Evolutionary conservation across 2,797 vertebrate genomes (phyloP).

Genomic region (Danio tinwini): DNA sequence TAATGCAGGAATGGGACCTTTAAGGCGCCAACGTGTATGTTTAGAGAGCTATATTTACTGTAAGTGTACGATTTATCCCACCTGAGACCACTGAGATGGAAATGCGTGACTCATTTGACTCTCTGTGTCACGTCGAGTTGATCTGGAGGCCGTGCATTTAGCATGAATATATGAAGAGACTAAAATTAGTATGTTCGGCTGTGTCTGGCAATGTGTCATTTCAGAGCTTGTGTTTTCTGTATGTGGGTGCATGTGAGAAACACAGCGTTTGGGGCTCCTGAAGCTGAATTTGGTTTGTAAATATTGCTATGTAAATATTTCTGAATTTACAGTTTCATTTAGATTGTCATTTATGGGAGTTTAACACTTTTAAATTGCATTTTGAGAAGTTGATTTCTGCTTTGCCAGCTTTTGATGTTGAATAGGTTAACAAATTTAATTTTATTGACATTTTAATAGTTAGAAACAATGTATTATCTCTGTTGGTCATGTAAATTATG

Average conservation of each 20-base stretch:
- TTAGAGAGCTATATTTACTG: slow-evolving; percentile 18
- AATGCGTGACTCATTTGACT: slow-evolving; percentile 55
- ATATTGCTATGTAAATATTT: too few relatives aligned
- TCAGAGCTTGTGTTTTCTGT: neutral
- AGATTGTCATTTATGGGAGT: neutral
- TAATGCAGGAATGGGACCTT: slow-evolving; percentile 65
- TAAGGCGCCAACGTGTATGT: slow-evolving; percentile 1
- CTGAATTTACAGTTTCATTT: neutral
- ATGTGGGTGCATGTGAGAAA: neutral
- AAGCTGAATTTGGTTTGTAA: too few relatives aligned
- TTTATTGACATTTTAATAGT: too few relatives aligned
- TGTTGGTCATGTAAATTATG: too few relatives aligned
- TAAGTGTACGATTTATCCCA: slow-evolving; percentile 26
- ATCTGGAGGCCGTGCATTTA: neutral
- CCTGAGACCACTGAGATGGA: slow-evolving; percentile 52
- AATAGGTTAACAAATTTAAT: too few relatives aligned
- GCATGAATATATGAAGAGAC: neutral
- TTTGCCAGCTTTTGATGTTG: too few relatives aligned
- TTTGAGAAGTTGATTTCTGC: too few relatives aligned
- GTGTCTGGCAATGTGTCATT: slow-evolving; percentile 9
- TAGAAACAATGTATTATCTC: too few relatives aligned
- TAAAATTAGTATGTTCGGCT: neutral
- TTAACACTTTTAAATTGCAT: neutral
- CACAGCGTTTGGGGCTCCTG: neutral
- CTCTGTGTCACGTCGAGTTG: neutral